Percentiles rank a stretch among this genome's conserved stretches.
Evolutionary conservation across 2,113 vertebrate genomes (phyloP).

Genomic region (Brachirus orientalis): DNA sequence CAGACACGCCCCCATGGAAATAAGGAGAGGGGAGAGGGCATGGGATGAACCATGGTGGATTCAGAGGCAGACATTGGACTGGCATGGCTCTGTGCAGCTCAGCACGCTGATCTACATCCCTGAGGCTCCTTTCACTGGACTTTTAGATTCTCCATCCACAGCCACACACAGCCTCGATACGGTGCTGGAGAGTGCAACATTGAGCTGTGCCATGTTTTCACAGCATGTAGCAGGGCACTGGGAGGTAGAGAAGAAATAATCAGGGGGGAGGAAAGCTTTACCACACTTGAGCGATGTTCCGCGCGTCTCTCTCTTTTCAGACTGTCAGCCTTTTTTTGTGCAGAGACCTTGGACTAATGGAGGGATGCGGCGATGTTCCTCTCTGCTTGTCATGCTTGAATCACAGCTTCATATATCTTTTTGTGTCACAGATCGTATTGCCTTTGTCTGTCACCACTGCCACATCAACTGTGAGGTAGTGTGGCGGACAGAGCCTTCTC

Average conservation of each 20-base stretch:
- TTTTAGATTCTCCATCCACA: conserved; percentile 66
- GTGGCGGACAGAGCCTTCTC: conserved; percentile 59
- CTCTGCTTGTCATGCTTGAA: conserved; percentile 72
- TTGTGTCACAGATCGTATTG: conserved; percentile 72
- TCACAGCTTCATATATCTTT: conserved; percentile 65
- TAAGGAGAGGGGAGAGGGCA: conserved; percentile 54
- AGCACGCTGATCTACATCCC: conserved; percentile 58
- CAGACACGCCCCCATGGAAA: conserved; percentile 72
- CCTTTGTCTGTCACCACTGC: conserved; percentile 65
- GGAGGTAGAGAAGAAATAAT: conserved; percentile 56
- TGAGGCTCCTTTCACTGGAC: conserved; percentile 64
- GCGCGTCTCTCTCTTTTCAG: conserved; percentile 63
- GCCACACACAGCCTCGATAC: conserved; percentile 66
- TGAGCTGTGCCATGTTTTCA: conserved; percentile 54
- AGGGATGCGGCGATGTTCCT: conserved; percentile 61
- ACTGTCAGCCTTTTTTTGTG: conserved; percentile 47
- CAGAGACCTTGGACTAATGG: conserved; percentile 70
- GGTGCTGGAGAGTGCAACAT: conserved; percentile 52
- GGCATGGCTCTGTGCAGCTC: conserved; percentile 65
- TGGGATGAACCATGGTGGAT: conserved; percentile 63
- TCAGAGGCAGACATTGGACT: conserved; percentile 64
- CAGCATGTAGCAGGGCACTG: conserved; percentile 56
- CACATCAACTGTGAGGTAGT: conserved; percentile 70
- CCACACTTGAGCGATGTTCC: conserved; percentile 67
- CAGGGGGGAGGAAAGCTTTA: conserved; percentile 38